Evolutionary conservation across 2,113 vertebrate species (phyloP).

Genomic region (Pseudorhombus dupliciocellatus): DNA sequence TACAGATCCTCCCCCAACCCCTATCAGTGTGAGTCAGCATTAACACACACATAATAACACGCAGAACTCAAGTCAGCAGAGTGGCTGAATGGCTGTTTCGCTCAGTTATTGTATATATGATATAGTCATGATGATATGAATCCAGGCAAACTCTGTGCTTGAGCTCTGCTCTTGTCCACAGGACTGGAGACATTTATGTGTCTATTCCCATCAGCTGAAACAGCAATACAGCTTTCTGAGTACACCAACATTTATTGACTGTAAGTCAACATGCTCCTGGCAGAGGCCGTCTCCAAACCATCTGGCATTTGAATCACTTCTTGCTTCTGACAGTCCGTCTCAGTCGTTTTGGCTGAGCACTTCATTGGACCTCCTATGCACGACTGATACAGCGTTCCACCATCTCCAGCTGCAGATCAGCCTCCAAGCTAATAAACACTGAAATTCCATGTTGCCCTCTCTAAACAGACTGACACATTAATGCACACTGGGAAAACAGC

Average conservation of each 20-base stretch:
- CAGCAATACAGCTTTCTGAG: slow-evolving; percentile 10
- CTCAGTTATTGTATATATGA: slow-evolving; percentile 1
- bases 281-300: slow-evolving; percentile 12
- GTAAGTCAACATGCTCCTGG: slow-evolving; percentile 33
- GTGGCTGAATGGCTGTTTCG: not conserved
- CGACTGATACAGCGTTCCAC: slow-evolving; percentile 8
- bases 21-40: not conserved
- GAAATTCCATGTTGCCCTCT: slow-evolving; percentile 2
- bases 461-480: slow-evolving; percentile 17
- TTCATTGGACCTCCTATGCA: not conserved
- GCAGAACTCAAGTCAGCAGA: slow-evolving; percentile 7
- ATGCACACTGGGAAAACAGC: slow-evolving; percentile 2
- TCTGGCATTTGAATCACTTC: slow-evolving; percentile 54
- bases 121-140: not conserved
- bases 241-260: slow-evolving; percentile 40
- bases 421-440: slow-evolving; percentile 3
- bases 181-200: slow-evolving; percentile 6
- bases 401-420: slow-evolving; percentile 3
- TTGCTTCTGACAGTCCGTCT: slow-evolving; percentile 14
- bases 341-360: slow-evolving; percentile 15
- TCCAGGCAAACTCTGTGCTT: not conserved
- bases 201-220: slow-evolving; percentile 9
- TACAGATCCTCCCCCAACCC: not conserved
- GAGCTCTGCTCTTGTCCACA: not conserved
- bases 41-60: slow-evolving; percentile 15